Conservation (phyloP, 2,888 invertebrate species). For the Odontocerum albicorne region DNA sequence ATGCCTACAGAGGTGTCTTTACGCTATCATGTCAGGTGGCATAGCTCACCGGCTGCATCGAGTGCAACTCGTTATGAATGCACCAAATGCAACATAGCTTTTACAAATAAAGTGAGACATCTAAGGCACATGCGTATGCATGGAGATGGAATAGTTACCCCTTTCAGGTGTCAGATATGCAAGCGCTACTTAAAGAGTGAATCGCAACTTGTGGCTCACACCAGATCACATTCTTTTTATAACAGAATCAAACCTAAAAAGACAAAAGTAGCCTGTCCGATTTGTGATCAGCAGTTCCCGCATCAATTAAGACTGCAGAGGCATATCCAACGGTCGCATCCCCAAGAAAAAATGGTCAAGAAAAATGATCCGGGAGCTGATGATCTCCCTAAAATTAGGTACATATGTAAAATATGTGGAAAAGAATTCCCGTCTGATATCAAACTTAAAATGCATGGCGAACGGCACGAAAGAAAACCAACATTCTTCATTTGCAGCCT, state of each 20-base stretch:
- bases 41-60: constrained; percentile 48
- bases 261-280: constrained; percentile 46
- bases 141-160: constrained; percentile 55
- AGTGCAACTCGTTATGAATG: constrained; percentile 54
- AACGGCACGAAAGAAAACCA: constrained; percentile 50
- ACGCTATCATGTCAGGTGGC: constrained; percentile 52
- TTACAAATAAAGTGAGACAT: constrained; percentile 52
- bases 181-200: constrained; percentile 50
- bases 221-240: constrained; percentile 58
- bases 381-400: constrained; percentile 42
- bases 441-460: constrained; percentile 48
- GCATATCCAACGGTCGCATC: constrained; percentile 51
- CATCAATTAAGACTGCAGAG: constrained; percentile 52
- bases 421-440: constrained; percentile 50
- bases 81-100: constrained; percentile 50
- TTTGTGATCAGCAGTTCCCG: constrained; percentile 50
- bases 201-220: constrained; percentile 52
- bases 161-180: constrained; percentile 55
- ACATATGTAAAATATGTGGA: constrained; percentile 53
- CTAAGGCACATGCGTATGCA: constrained; percentile 54
- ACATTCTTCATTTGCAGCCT: constrained; percentile 54
- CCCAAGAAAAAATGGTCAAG: constrained; percentile 58
- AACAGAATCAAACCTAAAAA: constrained; percentile 47
- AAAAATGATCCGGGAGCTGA: constrained; percentile 51
- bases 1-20: constrained; percentile 52